Conservation (phyloP, 2,888 invertebrate species). For the Theretra japonica region DNA sequence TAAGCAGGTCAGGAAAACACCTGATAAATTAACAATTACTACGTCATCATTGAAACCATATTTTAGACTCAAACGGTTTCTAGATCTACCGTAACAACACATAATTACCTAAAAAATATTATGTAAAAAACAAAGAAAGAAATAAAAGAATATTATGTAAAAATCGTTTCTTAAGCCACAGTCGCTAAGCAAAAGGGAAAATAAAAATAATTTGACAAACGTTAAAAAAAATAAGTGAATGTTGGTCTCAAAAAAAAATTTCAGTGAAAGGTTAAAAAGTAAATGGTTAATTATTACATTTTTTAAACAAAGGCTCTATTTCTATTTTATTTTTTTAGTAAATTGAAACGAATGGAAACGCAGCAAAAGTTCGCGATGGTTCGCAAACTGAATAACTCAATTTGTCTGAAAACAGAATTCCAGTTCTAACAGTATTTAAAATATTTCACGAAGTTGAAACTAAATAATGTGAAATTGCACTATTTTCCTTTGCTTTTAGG, state of each 20-base stretch:
- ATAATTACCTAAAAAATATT: too few relatives aligned
- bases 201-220: too few relatives aligned
- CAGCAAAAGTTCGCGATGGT: conserved; percentile 2
- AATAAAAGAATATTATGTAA: too few relatives aligned
- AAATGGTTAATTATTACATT: background rate
- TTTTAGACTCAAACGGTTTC: too few relatives aligned
- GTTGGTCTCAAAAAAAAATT: background rate
- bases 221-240: too few relatives aligned
- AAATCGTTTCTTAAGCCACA: too few relatives aligned
- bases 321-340: conserved; percentile 6
- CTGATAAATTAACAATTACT: too few relatives aligned
- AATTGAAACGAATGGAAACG: background rate
- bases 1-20: too few relatives aligned
- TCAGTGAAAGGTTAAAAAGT: background rate
- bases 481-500: background rate
- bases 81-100: too few relatives aligned
- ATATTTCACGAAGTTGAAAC: conserved; percentile 4
- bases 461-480: background rate
- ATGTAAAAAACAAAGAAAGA: too few relatives aligned
- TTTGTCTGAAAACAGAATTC: conserved; percentile 18
- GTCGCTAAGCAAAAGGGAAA: too few relatives aligned
- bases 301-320: background rate
- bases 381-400: conserved; percentile 9
- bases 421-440: conserved; percentile 28
- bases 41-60: too few relatives aligned